Percentiles rank a stretch among this genome's conserved stretches.
Evolutionary conservation across 1,140 invertebrate species (phyloP).

Genomic region (Bilobella aurantiaca): DNA sequence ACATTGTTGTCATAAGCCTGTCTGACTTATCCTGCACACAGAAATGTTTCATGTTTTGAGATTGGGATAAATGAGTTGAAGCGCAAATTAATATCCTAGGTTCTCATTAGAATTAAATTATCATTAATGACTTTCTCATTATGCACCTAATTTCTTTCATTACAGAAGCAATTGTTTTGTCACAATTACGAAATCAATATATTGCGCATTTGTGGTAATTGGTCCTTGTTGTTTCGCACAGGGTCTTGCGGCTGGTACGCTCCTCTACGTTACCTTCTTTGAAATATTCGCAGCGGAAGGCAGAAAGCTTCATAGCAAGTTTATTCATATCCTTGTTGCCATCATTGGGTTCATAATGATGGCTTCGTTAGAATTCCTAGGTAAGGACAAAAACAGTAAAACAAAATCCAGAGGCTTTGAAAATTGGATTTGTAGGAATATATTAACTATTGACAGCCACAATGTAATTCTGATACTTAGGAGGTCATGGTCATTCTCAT

Average conservation of each 20-base stretch:
- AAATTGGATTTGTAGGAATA: not conserved
- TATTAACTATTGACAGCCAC: no score
- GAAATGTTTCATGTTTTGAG: no score
- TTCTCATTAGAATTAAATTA: no score
- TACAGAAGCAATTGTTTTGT: no score
- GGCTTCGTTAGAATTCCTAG: slow-evolving; percentile 28
- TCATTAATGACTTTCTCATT: no score
- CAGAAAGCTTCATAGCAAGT: slow-evolving; percentile 49
- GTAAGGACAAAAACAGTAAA: slow-evolving; percentile 15
- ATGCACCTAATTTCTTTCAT: no score
- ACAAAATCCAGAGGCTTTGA: not conserved
- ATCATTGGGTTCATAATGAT: slow-evolving; percentile 31
- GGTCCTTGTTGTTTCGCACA: slow-evolving; percentile 20
- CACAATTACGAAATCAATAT: no score
- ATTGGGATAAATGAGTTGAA: no score
- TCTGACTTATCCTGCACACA: no score
- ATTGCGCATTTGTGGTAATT: no score
- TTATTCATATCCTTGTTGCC: slow-evolving; percentile 30
- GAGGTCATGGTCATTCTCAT: slow-evolving; percentile 12
- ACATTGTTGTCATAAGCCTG: no score
- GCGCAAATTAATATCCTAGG: no score
- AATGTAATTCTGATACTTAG: not conserved
- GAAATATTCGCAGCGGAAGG: slow-evolving; percentile 44
- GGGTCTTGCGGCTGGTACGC: slow-evolving; percentile 50
- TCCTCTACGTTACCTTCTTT: slow-evolving; percentile 54